Percentiles rank a stretch among this genome's conserved stretches.
These are phyloP conservation scores for Indicator indicator DNA, from an alignment of 2,113 vertebrate species.

Conservation along the genomic window DNA sequence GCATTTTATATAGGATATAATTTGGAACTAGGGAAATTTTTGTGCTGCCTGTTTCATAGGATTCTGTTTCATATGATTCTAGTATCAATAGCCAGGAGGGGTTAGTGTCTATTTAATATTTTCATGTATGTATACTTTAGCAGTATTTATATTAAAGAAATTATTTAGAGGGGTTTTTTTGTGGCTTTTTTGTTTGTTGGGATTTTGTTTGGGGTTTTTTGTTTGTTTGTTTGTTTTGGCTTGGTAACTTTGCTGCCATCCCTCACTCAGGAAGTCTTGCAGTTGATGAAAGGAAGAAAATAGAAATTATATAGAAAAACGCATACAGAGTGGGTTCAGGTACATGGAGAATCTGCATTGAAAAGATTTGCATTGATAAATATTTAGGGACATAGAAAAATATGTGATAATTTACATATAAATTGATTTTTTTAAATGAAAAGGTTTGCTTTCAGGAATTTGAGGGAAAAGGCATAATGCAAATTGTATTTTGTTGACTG, in stretches of 20 bases:
- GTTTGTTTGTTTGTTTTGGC: neutral
- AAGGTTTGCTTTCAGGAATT: neutral
- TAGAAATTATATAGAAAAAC: neutral
- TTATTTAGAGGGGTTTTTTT: neutral
- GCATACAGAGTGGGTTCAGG: neutral
- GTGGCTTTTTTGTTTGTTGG: no score
- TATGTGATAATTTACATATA: constrained; percentile 37
- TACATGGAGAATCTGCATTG: neutral
- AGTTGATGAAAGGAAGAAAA: neutral
- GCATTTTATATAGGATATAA: neutral
- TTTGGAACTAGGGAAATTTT: neutral
- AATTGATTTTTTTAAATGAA: constrained; percentile 27
- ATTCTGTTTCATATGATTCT: neutral
- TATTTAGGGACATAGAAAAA: neutral
- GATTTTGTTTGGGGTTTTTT: no score
- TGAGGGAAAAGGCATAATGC: neutral
- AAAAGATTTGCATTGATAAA: neutral
- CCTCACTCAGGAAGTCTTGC: neutral
- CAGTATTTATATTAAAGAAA: neutral
- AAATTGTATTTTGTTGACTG: constrained; percentile 10
- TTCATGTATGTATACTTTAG: neutral
- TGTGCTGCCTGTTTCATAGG: neutral
- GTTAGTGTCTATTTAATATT: neutral
- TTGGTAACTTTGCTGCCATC: neutral
- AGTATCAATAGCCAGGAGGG: neutral